Base-by-base conservation (phyloP, 2,113 vertebrate species). In the Dipodomys stephensi region DNA sequence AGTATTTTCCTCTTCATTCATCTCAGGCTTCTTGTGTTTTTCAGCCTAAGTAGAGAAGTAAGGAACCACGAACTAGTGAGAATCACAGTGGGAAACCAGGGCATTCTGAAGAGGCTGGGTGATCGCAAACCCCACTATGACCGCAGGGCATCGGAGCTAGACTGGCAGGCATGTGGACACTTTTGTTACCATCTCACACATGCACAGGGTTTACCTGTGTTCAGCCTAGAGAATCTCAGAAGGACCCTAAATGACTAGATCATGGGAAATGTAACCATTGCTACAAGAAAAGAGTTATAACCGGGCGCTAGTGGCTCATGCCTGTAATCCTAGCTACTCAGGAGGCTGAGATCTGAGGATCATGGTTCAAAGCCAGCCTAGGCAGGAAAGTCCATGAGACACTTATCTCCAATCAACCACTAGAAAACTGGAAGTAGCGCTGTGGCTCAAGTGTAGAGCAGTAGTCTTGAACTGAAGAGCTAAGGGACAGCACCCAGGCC, bases 11-110 rank as follows among this genome's bases (percentile, higher is more conserved):
- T 80, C 68, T 86, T 85, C 28, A 81, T 9, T 9, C 49, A 46
- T 27, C 7, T 49, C 0, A 1, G 69, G 81, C 2, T 74, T 39
- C 89, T 94, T 93, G 60, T 92, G 86, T 92, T 94, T 95, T 91
- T 28, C 95, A 98, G 97, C n/a, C 90, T 93, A 83, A 97, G 97
- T 62, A 94, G 96, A 62, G 95, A 97, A 74, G 90, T 76, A n/a
- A 95, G 96, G 80, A 98, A 97, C 88, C 95, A 93, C 0, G 96
- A 98, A 39, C 90, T 98, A 30, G 90, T 97, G 93, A 97, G 83
- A 81, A 95, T 97, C 74, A 95, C 97, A 0, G 0, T 97, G 94
- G 97, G 98, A 92, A 98, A 98, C 87, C 97, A 98, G 46, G 95
- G 89, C 35, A 97, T 98, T 39, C 93, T 98, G 78, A 97, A 94